Conservation (phyloP, 2,113 vertebrate genomes). For the Macrotus californicus region DNA sequence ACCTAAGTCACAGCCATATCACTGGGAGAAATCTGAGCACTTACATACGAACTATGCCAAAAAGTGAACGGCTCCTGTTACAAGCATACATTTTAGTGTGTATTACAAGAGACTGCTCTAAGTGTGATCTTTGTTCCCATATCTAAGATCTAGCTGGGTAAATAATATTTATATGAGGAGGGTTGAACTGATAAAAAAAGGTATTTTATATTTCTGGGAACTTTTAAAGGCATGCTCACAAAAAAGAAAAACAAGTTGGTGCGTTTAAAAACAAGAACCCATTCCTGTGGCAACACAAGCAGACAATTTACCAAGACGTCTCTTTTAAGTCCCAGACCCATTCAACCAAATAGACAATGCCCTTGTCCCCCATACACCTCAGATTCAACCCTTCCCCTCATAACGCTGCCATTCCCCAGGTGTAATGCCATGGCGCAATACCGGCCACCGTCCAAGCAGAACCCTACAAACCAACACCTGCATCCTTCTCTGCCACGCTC, state of each 20-base stretch:
- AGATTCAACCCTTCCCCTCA: neutral
- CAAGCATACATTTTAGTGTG: slow-evolving; percentile 16
- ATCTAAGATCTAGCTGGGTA: slow-evolving; percentile 35
- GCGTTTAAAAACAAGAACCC: slow-evolving; percentile 40
- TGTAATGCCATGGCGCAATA: neutral
- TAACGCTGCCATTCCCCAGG: neutral
- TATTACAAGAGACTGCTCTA: slow-evolving; percentile 42
- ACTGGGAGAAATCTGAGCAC: slow-evolving; percentile 39
- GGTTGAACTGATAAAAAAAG: neutral
- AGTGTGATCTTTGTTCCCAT: slow-evolving; percentile 35
- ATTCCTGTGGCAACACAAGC: neutral
- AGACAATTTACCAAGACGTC: neutral
- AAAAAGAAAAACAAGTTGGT: slow-evolving; percentile 47
- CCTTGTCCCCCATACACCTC: neutral
- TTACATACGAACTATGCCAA: slow-evolving; percentile 7
- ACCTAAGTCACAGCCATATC: neutral
- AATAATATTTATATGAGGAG: slow-evolving; percentile 28
- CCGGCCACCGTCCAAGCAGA: neutral
- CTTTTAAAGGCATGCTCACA: slow-evolving; percentile 19
- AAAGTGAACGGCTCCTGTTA: slow-evolving; percentile 28
- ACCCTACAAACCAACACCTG: neutral
- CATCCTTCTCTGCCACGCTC: neutral
- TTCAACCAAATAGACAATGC: neutral
- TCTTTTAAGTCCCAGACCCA: neutral
- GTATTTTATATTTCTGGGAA: slow-evolving; percentile 45